Base-by-base conservation (phyloP, 1,140 invertebrate species). In the Paralvinella palmiformis region DNA sequence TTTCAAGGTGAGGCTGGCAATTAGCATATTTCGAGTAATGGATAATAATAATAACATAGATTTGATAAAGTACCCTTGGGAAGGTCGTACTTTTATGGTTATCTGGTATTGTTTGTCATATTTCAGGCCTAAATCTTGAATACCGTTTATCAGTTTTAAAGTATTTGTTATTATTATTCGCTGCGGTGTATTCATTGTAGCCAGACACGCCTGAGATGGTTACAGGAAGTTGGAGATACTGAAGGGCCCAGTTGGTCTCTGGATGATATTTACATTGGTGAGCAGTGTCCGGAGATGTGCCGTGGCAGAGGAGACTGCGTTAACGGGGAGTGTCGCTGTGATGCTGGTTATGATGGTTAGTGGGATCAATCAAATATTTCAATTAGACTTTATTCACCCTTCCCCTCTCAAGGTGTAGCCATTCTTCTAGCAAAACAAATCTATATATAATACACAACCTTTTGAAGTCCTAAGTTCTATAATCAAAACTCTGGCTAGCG, bases 221-320 rank as follows among this genome's bases (percentile, higher is more conserved):
- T 77, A 1, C 81, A 83, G 61, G 69, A 74, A 45, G 64, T 72
- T 1, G 63, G 59, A 35, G 31, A 63, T 6, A 69, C 67, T 2
- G 57, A 61, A 33, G 52, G 66, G 15, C 68, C 75, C 10, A 67
- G 71, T 1, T 83, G 81, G 81, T 76, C 81, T 24, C 66, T 83
- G 10, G 79, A 82, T 70, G 79, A 83, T 62, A 72, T 83, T 15
- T 82, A 80, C 66, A 74, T 83, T 37, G 81, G 81, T 6, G 76
- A 76, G 62, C 70, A 68, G 3, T 83, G 82, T 70, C 74, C 75
- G 5, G 59, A 71, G 13, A 71, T 79, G 72, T 83, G 82, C 69
- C 71, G 74, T 67, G 81, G 81, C 2, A 69, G 76, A 17, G 82
- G 82, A 0, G 74, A 79, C 36, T 83, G 82, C 68, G 59, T 74